Evolutionary conservation across 1,140 invertebrate genomes (phyloP).

Genomic region (Thaumetopoea pityocampa): DNA sequence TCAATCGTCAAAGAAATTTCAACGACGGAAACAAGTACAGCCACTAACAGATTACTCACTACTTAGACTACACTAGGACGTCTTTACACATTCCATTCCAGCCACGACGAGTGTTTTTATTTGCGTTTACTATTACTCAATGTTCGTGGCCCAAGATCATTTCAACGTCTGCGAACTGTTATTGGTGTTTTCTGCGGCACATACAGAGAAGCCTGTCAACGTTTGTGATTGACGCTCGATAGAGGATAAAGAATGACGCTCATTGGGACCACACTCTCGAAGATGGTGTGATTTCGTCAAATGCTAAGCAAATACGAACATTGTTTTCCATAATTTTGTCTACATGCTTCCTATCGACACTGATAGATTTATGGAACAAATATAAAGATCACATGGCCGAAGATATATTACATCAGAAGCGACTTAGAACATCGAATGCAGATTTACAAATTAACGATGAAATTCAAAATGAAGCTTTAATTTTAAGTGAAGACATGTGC

Average conservation of each 20-base stretch:
- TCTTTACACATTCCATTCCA: conserved; percentile 64
- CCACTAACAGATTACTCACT: conserved; percentile 32
- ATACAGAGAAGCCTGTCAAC: conserved; percentile 53
- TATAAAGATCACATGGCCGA: conserved; percentile 55
- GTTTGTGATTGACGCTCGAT: conserved; percentile 41
- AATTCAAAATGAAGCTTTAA: conserved; percentile 29
- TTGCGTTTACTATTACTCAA: conserved; percentile 66
- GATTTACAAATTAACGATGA: conserved; percentile 31
- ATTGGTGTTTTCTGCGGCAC: conserved; percentile 33
- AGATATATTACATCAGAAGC: conserved; percentile 35
- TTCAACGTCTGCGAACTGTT: conserved; percentile 55
- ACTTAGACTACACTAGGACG: conserved; percentile 47
- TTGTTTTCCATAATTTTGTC: conserved; percentile 56
- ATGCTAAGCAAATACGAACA: conserved; percentile 50
- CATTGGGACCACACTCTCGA: conserved; percentile 54
- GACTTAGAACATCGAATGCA: conserved; percentile 29
- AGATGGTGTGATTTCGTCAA: conserved; percentile 42
- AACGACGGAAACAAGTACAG: conserved; percentile 23
- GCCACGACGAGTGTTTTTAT: conserved; percentile 63
- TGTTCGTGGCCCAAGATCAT: conserved; percentile 36
- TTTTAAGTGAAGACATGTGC: conserved; percentile 31
- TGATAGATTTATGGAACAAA: conserved; percentile 62
- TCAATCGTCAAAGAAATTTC: conserved; percentile 43
- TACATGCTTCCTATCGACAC: conserved; percentile 46
- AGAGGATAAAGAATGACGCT: conserved; percentile 43